Evolutionary conservation across 2,113 vertebrate genomes (phyloP).

Genomic region (Acrocephalus kingi): DNA sequence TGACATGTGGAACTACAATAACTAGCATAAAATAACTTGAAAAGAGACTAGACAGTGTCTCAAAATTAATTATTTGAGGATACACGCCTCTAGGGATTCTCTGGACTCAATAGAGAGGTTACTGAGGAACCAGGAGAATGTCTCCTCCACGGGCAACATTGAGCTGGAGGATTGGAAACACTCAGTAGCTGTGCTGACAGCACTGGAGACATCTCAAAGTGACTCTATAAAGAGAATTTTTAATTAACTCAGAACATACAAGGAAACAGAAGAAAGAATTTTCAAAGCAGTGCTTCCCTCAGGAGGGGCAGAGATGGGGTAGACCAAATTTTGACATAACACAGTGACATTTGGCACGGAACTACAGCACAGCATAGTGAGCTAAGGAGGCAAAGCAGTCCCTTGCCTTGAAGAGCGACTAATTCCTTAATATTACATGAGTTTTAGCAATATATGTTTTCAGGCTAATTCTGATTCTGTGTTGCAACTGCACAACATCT

Average conservation of each 20-base stretch:
- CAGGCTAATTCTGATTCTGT: neutral
- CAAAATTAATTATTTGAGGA: neutral
- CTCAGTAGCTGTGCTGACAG: neutral
- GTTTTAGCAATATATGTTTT: neutral
- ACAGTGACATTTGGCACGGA: neutral
- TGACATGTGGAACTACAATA: neutral
- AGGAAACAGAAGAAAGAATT: neutral
- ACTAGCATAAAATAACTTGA: neutral
- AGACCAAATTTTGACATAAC: neutral
- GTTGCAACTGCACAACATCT: neutral
- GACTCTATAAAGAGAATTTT: neutral
- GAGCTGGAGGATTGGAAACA: neutral
- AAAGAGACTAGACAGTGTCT: neutral
- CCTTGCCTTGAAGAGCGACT: neutral
- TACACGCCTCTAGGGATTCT: neutral
- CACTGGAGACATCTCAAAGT: neutral
- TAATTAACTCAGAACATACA: neutral
- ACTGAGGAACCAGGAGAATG: neutral
- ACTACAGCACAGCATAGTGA: neutral
- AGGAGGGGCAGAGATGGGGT: neutral
- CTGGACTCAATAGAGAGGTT: fast-evolving
- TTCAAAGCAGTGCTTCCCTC: neutral
- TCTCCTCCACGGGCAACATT: fast-evolving
- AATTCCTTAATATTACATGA: neutral
- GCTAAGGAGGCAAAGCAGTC: neutral